A percentile compares a stretch with the other conserved stretches of the same genome.
phyloP scores from a whole-genome alignment of 2,888 invertebrate species.

The Perizoma flavofasciatum region DNA sequence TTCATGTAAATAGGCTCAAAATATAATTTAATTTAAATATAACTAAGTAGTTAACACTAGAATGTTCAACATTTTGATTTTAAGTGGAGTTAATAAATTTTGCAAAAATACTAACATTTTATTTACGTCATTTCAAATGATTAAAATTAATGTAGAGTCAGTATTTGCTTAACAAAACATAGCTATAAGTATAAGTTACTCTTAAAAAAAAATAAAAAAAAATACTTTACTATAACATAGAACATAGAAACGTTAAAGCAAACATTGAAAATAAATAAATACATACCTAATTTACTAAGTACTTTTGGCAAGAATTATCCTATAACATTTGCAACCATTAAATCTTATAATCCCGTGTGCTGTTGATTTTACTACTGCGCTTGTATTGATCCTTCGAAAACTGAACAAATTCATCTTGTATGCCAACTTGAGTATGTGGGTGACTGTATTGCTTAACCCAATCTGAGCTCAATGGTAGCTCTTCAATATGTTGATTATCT shows the following conservation, averaged over 20 bases:
- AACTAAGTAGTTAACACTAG: constrained; percentile 2
- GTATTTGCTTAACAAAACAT: too few relatives aligned
- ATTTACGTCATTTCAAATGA: too few relatives aligned
- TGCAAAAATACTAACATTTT: background rate
- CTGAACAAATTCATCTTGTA: constrained; percentile 21
- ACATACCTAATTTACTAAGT: constrained; percentile 8
- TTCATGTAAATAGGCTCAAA: too few relatives aligned
- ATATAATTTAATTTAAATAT: too few relatives aligned
- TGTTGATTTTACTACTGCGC: constrained; percentile 17
- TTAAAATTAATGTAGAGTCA: too few relatives aligned
- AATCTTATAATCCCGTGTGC: background rate
- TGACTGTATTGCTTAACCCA: constrained; percentile 47
- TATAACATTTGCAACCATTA: background rate
- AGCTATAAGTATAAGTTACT: too few relatives aligned
- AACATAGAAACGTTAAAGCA: background rate
- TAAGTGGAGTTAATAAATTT: constrained; percentile 16
- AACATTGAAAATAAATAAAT: background rate
- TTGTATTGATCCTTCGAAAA: constrained; percentile 15
- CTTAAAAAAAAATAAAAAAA: background rate
- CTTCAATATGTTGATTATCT: constrained; percentile 41
- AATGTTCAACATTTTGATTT: constrained; percentile 9
- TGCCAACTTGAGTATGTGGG: background rate
- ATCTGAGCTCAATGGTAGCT: constrained; percentile 41
- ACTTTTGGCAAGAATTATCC: constrained; percentile 29
- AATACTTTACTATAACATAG: background rate